Evolutionary conservation across 92 coral and sea anemone species (phyloP).

Genomic region (Epizoanthus illoricatus): DNA sequence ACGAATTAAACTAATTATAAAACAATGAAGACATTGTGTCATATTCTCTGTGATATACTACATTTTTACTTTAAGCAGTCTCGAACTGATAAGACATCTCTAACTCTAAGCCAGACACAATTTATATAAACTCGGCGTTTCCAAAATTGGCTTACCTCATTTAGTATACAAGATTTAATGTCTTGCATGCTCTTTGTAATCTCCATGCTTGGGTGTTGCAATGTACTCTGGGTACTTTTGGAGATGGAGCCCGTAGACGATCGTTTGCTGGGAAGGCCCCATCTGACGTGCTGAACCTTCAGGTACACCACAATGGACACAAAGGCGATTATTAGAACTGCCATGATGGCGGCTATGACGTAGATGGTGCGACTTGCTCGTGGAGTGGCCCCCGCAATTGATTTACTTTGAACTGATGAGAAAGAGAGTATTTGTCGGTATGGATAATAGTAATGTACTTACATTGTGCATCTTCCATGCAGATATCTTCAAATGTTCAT

Average conservation of each 20-base stretch:
- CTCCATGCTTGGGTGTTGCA: conserved; percentile 83
- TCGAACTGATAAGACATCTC: too few species aligned
- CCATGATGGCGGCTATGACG: conserved; percentile 92
- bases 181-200: conserved; percentile 81
- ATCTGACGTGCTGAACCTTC: conserved; percentile 86
- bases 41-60: too few species aligned
- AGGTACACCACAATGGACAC: conserved; percentile 90
- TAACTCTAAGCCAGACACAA: too few species aligned
- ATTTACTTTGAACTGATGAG: conserved; percentile 40
- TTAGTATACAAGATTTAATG: conserved; percentile 85
- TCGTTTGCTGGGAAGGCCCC: conserved; percentile 64
- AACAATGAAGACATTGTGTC: too few species aligned
- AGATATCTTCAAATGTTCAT: background rate
- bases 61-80: too few species aligned
- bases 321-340: conserved; percentile 85
- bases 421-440: background rate
- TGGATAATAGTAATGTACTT: background rate
- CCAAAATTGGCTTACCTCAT: conserved; percentile 61
- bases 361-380: conserved; percentile 80
- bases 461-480: background rate
- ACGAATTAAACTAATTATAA: too few species aligned
- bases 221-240: conserved; percentile 90
- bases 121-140: too few species aligned
- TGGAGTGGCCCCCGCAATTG: conserved; percentile 16
- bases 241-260: conserved; percentile 91